Percentiles rank a stretch among this genome's conserved stretches.
Evolutionary conservation across 2,113 vertebrate genomes (phyloP).

Genomic region (Hystrix cristata): DNA sequence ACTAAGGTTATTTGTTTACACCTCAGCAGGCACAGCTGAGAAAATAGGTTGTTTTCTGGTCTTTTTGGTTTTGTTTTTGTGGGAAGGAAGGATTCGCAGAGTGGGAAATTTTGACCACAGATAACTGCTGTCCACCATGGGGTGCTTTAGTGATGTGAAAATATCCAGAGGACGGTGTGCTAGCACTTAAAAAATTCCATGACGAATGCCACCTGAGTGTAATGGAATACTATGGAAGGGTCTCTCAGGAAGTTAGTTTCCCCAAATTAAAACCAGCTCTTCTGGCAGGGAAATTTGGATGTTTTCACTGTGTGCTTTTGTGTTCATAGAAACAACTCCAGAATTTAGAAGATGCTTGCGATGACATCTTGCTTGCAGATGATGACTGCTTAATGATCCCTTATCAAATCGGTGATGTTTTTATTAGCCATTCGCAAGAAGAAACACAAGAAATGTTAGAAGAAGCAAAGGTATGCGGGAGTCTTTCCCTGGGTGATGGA

Average conservation of each 20-base stretch:
- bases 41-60: not conserved
- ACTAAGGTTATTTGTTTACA: not conserved
- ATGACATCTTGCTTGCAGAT: constrained; percentile 97
- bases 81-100: not conserved
- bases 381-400: constrained; percentile 93
- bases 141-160: not conserved
- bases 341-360: constrained; percentile 96
- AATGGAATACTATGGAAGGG: too few species aligned
- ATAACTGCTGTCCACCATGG: rapidly evolving
- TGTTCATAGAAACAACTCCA: constrained; percentile 94
- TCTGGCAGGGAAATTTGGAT: rapidly evolving
- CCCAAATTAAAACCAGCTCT: not conserved
- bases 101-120: not conserved
- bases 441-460: constrained; percentile 98
- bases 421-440: constrained; percentile 97
- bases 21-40: not conserved
- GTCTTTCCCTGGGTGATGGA: not conserved
- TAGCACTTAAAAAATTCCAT: not conserved
- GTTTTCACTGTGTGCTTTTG: not conserved
- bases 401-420: constrained; percentile 98
- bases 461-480: constrained; percentile 93
- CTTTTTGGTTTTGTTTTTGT: not conserved
- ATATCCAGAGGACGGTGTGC: rapidly evolving
- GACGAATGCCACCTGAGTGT: rapidly evolving
- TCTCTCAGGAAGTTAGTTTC: too few species aligned